Conservation (phyloP, 2,888 invertebrate species). For the Epsilonema sp. region DNA sequence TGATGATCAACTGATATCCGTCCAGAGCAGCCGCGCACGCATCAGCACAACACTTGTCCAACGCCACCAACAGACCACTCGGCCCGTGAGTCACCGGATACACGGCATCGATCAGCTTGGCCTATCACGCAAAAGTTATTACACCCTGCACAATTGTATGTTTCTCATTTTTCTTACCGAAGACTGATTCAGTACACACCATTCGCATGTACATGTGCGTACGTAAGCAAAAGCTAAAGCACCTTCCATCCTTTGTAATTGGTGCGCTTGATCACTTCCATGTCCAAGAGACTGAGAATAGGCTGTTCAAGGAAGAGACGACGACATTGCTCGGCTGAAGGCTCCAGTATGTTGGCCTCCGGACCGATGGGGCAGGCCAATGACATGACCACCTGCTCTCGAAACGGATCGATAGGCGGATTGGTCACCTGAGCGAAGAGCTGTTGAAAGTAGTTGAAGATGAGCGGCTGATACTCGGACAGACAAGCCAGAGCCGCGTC, state of each 20-base stretch:
- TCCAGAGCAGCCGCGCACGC: conserved; percentile 55
- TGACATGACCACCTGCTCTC: conserved; percentile 97
- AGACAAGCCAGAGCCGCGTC: conserved; percentile 92
- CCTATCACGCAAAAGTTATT: too few species aligned
- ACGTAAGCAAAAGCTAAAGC: too few species aligned
- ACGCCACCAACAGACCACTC: conserved; percentile 52
- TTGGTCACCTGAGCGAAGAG: conserved; percentile 92
- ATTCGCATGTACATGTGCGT: too few species aligned
- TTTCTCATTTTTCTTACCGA: too few species aligned
- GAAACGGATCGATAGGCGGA: conserved; percentile 96
- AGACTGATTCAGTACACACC: too few species aligned
- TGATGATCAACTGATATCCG: conserved; percentile 61
- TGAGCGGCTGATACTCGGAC: conserved; percentile 75
- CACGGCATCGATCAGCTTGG: conserved; percentile 77
- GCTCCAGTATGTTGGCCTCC: conserved; percentile 74
- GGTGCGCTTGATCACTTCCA: conserved; percentile 63
- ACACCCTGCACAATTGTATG: too few species aligned
- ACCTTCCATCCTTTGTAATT: conserved; percentile 73
- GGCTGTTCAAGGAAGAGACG: conserved; percentile 82
- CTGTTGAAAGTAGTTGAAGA: conserved; percentile 95
- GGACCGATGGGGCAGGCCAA: conserved; percentile 90
- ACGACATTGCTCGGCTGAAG: conserved; percentile 57
- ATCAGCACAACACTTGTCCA: conserved; percentile 56
- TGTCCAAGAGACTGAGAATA: conserved; percentile 69
- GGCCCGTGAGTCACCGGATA: conserved; percentile 53